Evolutionary conservation across 2,797 vertebrate genomes (phyloP).

Genomic region (Ctenopoma kingsleyae): DNA sequence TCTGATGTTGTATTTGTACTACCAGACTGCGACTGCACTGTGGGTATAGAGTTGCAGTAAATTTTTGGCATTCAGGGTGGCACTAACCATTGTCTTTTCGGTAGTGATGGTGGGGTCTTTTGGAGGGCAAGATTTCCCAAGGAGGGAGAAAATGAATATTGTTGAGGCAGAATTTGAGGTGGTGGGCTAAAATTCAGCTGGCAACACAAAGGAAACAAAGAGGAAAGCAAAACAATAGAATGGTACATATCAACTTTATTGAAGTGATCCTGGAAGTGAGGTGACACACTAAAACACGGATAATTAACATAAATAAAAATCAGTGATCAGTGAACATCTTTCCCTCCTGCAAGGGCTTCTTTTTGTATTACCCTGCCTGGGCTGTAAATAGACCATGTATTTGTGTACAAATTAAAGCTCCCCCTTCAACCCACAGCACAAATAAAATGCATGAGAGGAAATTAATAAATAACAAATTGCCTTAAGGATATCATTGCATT

Average conservation of each 20-base stretch:
- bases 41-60: constrained; percentile 7
- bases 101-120: constrained; percentile 19
- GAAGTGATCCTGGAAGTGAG: constrained; percentile 18
- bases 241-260: neutral
- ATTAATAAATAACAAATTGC: constrained; percentile 73
- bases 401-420: constrained; percentile 59
- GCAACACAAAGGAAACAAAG: constrained; percentile 5
- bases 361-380: constrained; percentile 19
- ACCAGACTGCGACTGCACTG: constrained; percentile 24
- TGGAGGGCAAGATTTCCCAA: constrained; percentile 23
- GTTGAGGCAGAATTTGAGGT: constrained; percentile 15
- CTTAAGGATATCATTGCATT: constrained; percentile 63
- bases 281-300: constrained; percentile 29
- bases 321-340: constrained; percentile 27
- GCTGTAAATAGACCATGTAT: constrained; percentile 51
- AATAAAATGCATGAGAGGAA: constrained; percentile 66
- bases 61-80: constrained; percentile 24
- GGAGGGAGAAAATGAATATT: constrained; percentile 24
- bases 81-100: constrained; percentile 28
- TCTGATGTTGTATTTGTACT: constrained; percentile 35
- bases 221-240: constrained; percentile 10
- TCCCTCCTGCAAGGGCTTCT: constrained; percentile 2
- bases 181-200: neutral
- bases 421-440: constrained; percentile 54
- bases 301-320: constrained; percentile 51